Conservation (phyloP, 2,113 vertebrate species). For the Panthera uncia region DNA sequence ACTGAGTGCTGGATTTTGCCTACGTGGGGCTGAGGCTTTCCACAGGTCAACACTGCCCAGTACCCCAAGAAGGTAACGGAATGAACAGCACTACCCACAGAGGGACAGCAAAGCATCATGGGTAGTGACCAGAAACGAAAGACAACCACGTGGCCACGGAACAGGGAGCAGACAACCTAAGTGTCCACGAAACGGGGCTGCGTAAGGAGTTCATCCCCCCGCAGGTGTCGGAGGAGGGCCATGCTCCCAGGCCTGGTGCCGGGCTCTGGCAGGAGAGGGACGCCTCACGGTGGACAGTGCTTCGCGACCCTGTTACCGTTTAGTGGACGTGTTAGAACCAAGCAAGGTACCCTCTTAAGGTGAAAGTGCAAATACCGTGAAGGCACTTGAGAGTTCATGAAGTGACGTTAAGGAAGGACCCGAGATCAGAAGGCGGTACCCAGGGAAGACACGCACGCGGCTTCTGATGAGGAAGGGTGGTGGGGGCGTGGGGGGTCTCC, state of each 20-base stretch:
- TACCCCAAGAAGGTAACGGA: background rate
- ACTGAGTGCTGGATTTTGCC: background rate
- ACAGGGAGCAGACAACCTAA: background rate
- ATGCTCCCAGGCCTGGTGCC: fast-evolving
- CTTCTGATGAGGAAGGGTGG: background rate
- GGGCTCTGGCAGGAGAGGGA: fast-evolving
- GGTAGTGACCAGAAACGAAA: background rate
- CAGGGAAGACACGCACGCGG: fast-evolving
- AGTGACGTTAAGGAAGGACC: background rate
- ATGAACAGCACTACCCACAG: fast-evolving
- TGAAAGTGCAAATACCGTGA: too few species aligned
- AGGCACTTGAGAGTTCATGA: background rate
- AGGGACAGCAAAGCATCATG: background rate
- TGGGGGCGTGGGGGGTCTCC: background rate
- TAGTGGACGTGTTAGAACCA: fast-evolving
- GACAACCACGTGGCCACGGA: background rate
- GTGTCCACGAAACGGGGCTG: fast-evolving
- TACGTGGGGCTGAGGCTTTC: background rate
- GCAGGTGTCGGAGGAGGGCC: background rate
- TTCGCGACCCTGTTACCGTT: fast-evolving
- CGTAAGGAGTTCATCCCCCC: fast-evolving
- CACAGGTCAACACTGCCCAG: too few species aligned
- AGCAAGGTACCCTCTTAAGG: background rate
- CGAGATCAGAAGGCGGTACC: background rate
- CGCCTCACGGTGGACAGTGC: fast-evolving